Conservation (phyloP, 2,797 vertebrate species). For the Tauraco hartlaubi region DNA sequence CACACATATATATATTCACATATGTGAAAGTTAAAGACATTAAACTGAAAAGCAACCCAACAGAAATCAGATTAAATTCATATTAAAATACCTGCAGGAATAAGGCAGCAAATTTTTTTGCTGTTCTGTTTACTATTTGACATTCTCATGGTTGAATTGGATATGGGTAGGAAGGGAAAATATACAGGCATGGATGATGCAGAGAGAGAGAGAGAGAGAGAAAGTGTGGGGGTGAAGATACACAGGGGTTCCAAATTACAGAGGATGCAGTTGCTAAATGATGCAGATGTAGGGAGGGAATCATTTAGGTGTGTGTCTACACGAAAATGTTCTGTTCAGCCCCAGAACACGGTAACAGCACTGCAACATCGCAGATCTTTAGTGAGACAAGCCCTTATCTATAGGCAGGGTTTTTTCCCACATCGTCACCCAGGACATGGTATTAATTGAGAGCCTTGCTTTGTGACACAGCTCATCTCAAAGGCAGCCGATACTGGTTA, state of each 20-base stretch:
- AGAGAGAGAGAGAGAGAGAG: neutral
- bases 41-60: neutral
- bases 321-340: neutral
- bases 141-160: neutral
- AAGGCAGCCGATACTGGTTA: neutral
- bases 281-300: neutral
- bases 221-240: neutral
- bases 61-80: constrained; percentile 2
- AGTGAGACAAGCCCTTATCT: neutral
- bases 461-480: neutral
- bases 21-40: neutral
- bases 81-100: constrained; percentile 6
- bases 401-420: neutral
- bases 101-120: neutral
- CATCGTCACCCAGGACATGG: neutral
- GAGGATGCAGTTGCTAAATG: neutral
- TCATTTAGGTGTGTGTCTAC: neutral
- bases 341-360: neutral
- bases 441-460: neutral
- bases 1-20: neutral
- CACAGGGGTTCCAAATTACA: neutral
- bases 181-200: neutral
- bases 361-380: neutral
- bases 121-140: neutral
- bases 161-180: constrained; percentile 23